phyloP scores from a whole-genome alignment of 2,797 vertebrate species.

The Lutjanus campechanus region DNA sequence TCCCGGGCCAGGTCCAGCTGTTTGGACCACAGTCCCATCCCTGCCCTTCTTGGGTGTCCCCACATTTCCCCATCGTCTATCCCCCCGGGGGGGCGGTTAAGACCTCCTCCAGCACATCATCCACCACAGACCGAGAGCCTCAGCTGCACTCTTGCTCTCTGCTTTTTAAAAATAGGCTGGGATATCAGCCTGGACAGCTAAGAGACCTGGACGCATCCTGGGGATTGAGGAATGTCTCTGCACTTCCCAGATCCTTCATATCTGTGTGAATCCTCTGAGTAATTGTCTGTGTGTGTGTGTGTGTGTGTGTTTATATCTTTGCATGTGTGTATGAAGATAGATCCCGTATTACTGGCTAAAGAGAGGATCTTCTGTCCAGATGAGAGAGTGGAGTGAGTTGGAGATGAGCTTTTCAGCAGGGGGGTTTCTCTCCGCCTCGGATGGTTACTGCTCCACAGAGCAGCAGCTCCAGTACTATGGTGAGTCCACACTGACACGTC shows the following conservation, averaged over 20 bases:
- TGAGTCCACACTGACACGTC: slow-evolving; percentile 77
- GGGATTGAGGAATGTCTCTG: slow-evolving; percentile 75
- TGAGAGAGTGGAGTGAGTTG: slow-evolving; percentile 87
- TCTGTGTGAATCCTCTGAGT: slow-evolving; percentile 66
- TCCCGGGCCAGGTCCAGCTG: slow-evolving; percentile 80
- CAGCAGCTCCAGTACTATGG: slow-evolving; percentile 91
- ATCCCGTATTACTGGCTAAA: slow-evolving; percentile 37
- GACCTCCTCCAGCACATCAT: slow-evolving; percentile 77
- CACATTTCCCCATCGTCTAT: slow-evolving; percentile 58
- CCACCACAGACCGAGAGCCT: slow-evolving; percentile 60
- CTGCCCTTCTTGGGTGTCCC: slow-evolving; percentile 75
- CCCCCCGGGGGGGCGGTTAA: slow-evolving; percentile 53
- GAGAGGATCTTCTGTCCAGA: slow-evolving; percentile 75
- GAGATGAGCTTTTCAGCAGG: slow-evolving; percentile 86
- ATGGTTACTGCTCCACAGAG: slow-evolving; percentile 89
- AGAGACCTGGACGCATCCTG: slow-evolving; percentile 72
- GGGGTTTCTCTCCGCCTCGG: slow-evolving; percentile 88
- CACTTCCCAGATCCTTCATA: slow-evolving; percentile 66
- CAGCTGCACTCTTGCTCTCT: slow-evolving; percentile 71
- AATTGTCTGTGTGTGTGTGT: slow-evolving; percentile 34
- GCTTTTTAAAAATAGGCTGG: slow-evolving; percentile 70
- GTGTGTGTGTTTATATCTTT: slow-evolving; percentile 49
- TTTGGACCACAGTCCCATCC: slow-evolving; percentile 71
- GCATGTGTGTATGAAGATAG: slow-evolving; percentile 42
- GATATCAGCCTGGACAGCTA: slow-evolving; percentile 64